phyloP scores from a whole-genome alignment of 2,113 vertebrate species.

The Catharus minimus region DNA sequence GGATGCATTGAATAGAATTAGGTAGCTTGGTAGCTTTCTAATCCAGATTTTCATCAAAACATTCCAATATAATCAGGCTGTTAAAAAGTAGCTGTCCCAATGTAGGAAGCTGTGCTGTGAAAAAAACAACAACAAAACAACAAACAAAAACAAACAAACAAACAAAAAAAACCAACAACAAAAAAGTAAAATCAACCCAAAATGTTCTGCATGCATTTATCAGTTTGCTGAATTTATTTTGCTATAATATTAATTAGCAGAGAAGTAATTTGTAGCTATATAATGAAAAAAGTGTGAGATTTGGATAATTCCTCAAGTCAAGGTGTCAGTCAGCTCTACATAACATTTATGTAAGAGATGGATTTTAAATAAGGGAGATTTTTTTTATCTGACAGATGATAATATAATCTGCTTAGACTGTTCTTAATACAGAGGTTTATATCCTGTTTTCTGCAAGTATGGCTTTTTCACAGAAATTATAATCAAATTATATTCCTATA shows the following conservation, averaged over 20 bases:
- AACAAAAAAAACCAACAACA: background rate
- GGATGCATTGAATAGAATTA: background rate
- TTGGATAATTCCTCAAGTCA: background rate
- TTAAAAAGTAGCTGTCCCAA: background rate
- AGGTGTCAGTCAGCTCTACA: background rate
- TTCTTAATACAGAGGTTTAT: background rate
- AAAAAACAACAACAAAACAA: background rate
- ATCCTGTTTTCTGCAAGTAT: background rate
- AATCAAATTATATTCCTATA: background rate
- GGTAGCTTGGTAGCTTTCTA: background rate
- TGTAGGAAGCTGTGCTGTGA: background rate
- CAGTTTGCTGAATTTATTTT: conserved; percentile 2
- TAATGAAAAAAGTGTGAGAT: background rate
- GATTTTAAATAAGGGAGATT: background rate
- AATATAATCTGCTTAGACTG: background rate
- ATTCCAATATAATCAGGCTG: background rate
- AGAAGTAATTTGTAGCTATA: background rate
- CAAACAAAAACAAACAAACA: too few species aligned
- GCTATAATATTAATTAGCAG: background rate
- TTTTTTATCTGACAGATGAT: background rate
- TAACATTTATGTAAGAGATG: background rate
- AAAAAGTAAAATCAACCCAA: background rate
- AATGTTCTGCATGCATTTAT: background rate
- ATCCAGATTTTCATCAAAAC: background rate
- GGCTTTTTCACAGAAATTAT: background rate